Conservation (phyloP, 1,140 invertebrate genomes). For the Colletes gigas region DNA sequence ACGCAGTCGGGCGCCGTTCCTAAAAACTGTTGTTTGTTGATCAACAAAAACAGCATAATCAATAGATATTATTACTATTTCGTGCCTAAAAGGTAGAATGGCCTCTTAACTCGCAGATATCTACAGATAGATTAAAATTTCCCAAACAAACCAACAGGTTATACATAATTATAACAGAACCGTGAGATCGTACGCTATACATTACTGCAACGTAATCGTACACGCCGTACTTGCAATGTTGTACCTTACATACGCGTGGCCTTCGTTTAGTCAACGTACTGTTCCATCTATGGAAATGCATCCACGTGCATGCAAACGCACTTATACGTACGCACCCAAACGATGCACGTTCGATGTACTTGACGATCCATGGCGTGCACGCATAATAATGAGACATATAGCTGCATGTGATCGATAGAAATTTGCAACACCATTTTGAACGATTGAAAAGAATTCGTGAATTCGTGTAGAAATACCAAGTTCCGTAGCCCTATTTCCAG, state of each 20-base stretch:
- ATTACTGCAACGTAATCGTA: no score
- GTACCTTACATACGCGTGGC: constrained; percentile 7
- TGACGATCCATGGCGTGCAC: background rate
- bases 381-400: background rate
- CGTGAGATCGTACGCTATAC: background rate
- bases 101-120: no score
- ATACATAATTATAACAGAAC: background rate
- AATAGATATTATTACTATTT: no score
- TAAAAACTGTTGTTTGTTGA: no score
- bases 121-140: no score
- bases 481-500: background rate
- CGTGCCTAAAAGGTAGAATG: no score
- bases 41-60: no score
- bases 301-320: background rate
- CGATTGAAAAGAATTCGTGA: background rate
- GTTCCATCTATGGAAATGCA: background rate
- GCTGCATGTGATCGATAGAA: background rate
- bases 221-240: background rate
- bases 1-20: no score
- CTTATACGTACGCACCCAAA: no score
- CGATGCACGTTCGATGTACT: background rate
- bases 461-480: no score
- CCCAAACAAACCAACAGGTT: background rate
- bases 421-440: background rate
- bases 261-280: constrained; percentile 5